A percentile compares a stretch with the other conserved stretches of the same genome.
Evolutionary conservation across 2,888 invertebrate species (phyloP).

Genomic region (Apeira syringaria): DNA sequence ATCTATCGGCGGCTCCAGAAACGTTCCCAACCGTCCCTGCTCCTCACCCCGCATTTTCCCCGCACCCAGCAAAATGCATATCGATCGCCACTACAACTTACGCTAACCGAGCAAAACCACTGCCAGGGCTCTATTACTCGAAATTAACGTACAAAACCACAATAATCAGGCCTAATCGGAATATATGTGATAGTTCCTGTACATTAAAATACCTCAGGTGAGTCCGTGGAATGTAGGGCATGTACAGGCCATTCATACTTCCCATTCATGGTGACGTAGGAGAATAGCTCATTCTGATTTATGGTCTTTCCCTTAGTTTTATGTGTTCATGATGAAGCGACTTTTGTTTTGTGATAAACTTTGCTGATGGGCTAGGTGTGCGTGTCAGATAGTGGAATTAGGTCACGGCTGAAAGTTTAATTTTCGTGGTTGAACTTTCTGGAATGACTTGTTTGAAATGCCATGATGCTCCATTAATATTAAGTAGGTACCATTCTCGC

Average conservation of each 20-base stretch:
- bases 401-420: conserved; percentile 40
- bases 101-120: conserved; percentile 62
- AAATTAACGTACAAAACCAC: conserved; percentile 49
- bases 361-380: conserved; percentile 10
- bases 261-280: conserved; percentile 63
- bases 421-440: conserved; percentile 46
- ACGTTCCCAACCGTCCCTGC: conserved; percentile 46
- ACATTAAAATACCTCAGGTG: conserved; percentile 40
- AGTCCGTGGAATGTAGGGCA: conserved; percentile 37
- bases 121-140: conserved; percentile 51
- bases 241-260: conserved; percentile 44
- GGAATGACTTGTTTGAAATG: conserved; percentile 59
- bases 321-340: conserved; percentile 32
- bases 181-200: conserved; percentile 32
- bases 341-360: conserved; percentile 23
- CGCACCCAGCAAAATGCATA: conserved; percentile 47
- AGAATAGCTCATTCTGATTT: conserved; percentile 43
- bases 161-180: conserved; percentile 53
- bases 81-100: conserved; percentile 73
- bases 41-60: conserved; percentile 33
- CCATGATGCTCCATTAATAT: conserved; percentile 36
- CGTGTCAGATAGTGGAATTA: conserved; percentile 28
- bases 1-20: conserved; percentile 63
- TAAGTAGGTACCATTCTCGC: conserved; percentile 20
- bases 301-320: conserved; percentile 41